A percentile compares a stretch with the other conserved stretches of the same genome.
Evolutionary conservation across 2,113 vertebrate genomes (phyloP).

Genomic region (Rattus rattus): DNA sequence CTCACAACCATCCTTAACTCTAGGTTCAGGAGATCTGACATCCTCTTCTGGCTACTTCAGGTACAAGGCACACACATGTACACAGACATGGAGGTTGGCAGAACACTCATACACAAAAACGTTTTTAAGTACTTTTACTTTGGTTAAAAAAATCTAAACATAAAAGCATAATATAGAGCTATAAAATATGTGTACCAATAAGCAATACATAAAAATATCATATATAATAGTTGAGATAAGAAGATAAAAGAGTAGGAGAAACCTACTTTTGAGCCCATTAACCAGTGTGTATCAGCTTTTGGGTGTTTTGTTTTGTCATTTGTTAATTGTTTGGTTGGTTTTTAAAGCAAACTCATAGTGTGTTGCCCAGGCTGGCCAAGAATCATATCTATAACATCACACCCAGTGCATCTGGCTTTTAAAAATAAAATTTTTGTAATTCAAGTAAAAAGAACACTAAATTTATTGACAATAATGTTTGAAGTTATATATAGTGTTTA

Average conservation of each 20-base stretch:
- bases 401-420: background rate
- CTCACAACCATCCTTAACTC: background rate
- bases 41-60: background rate
- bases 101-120: background rate
- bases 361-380: background rate
- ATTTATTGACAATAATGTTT: background rate
- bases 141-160: background rate
- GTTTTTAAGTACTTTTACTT: background rate
- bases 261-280: background rate
- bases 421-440: background rate
- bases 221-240: background rate
- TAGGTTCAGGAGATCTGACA: background rate
- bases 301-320: background rate
- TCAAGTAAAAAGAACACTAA: background rate
- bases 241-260: background rate
- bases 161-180: background rate
- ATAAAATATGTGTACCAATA: background rate
- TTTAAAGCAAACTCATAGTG: no score
- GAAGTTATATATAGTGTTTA: background rate
- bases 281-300: conserved; percentile 1
- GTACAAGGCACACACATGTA: background rate
- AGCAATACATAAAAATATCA: background rate
- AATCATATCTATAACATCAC: background rate
- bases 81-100: background rate
- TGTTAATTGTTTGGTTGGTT: background rate